These are phyloP conservation scores for Proisotoma minuta DNA, from an alignment of 2,888 invertebrate species.

Conservation along the genomic window DNA sequence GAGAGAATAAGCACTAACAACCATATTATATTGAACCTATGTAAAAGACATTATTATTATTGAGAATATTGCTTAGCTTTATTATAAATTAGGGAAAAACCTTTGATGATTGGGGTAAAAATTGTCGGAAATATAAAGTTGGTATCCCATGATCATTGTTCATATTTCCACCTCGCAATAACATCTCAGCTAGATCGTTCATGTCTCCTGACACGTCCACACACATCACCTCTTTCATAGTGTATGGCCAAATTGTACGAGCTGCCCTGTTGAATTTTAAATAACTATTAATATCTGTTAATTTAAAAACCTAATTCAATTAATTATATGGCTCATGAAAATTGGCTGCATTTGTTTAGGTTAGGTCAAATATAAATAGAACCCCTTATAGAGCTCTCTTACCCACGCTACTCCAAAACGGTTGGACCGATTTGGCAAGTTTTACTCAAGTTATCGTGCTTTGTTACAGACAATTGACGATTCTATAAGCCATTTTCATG, in stretches of 20 bases:
- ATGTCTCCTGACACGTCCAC: constrained; percentile 77
- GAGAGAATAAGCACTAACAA: constrained; percentile 72
- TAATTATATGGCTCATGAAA: too few species aligned
- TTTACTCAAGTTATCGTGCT: too few species aligned
- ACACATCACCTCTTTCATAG: constrained; percentile 75
- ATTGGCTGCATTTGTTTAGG: too few species aligned
- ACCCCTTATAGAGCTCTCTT: too few species aligned
- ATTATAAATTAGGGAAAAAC: constrained; percentile 50
- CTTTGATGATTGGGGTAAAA: constrained; percentile 63
- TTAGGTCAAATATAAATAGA: too few species aligned
- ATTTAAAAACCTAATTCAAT: too few species aligned
- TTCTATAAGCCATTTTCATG: too few species aligned
- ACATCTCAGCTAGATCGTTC: constrained; percentile 71
- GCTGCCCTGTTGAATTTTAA: constrained; percentile 60
- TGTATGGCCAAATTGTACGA: constrained; percentile 64
- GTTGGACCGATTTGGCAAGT: too few species aligned
- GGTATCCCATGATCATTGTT: constrained; percentile 59
- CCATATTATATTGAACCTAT: constrained; percentile 69
- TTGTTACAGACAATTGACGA: too few species aligned
- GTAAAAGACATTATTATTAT: constrained; percentile 26
- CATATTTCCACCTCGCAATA: constrained; percentile 64
- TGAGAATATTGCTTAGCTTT: neutral
- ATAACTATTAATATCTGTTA: constrained; percentile 13
- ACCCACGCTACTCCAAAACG: too few species aligned
- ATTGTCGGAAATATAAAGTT: constrained; percentile 71